A percentile compares a stretch with the other conserved stretches of the same genome.
phyloP scores from a whole-genome alignment of 2,113 vertebrate genomes.

The Mesembrinibis cayennensis region DNA sequence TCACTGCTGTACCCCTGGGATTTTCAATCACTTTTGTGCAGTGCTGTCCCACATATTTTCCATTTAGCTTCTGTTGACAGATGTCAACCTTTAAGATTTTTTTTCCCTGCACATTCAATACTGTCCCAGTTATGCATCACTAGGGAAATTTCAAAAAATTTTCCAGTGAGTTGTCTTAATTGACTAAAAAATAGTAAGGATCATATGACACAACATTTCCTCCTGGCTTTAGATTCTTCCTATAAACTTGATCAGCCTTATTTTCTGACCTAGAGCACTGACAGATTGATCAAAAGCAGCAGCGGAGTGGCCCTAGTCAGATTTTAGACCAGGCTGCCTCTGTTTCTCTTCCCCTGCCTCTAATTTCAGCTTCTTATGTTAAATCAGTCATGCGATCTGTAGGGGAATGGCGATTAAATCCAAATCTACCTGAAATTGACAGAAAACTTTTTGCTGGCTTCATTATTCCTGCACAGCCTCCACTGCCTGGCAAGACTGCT shows the following conservation, averaged over 20 bases:
- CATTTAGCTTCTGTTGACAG: conserved; percentile 14
- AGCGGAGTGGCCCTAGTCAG: neutral
- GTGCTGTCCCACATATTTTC: conserved; percentile 10
- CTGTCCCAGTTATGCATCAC: neutral
- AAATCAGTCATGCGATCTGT: neutral
- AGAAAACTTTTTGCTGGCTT: neutral
- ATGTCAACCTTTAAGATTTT: neutral
- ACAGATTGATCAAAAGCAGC: neutral
- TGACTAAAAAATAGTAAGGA: neutral
- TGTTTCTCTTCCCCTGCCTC: no score
- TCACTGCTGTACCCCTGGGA: neutral
- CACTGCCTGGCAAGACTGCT: neutral
- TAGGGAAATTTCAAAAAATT: conserved; percentile 6
- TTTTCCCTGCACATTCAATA: neutral
- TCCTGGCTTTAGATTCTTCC: neutral
- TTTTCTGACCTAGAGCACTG: neutral
- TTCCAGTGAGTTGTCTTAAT: neutral
- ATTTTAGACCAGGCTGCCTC: neutral
- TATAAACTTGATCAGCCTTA: neutral
- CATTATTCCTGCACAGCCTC: neutral
- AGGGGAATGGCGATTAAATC: neutral
- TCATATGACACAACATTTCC: neutral
- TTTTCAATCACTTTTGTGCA: neutral
- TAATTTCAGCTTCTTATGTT: neutral
- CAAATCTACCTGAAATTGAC: neutral